phyloP scores from a whole-genome alignment of 2,113 vertebrate genomes.

The Psephotus haematonotus region DNA sequence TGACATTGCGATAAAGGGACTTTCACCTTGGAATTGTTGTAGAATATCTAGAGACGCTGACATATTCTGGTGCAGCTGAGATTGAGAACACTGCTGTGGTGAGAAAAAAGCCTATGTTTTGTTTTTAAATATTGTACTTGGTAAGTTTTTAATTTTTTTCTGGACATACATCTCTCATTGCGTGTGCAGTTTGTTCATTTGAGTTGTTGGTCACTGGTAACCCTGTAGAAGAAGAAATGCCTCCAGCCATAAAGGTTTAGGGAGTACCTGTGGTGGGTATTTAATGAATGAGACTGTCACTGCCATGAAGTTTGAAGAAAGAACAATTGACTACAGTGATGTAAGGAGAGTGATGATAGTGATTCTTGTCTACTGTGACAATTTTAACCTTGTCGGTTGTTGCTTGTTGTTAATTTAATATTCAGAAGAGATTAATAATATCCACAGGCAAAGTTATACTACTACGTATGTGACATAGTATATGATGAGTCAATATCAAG shows the following conservation, averaged over 20 bases:
- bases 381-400: neutral
- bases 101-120: neutral
- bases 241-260: neutral
- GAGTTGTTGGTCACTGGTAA: neutral
- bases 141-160: neutral
- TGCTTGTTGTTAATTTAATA: neutral
- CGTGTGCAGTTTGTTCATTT: neutral
- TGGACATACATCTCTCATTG: neutral
- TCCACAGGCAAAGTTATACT: neutral
- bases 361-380: neutral
- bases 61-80: neutral
- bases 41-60: neutral
- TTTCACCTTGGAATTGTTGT: neutral
- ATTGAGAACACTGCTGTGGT: neutral
- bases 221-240: neutral
- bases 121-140: neutral
- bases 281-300: neutral
- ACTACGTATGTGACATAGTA: neutral
- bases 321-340: slow-evolving; percentile 20
- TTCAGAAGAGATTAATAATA: neutral
- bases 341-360: neutral
- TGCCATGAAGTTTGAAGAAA: neutral
- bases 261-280: neutral
- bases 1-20: neutral
- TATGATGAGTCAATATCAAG: neutral